Evolutionary conservation across 2,113 vertebrate genomes (phyloP), one percentile per base, ranked within the genome.

Genomic region (Syrrhaptes paradoxus): DNA sequence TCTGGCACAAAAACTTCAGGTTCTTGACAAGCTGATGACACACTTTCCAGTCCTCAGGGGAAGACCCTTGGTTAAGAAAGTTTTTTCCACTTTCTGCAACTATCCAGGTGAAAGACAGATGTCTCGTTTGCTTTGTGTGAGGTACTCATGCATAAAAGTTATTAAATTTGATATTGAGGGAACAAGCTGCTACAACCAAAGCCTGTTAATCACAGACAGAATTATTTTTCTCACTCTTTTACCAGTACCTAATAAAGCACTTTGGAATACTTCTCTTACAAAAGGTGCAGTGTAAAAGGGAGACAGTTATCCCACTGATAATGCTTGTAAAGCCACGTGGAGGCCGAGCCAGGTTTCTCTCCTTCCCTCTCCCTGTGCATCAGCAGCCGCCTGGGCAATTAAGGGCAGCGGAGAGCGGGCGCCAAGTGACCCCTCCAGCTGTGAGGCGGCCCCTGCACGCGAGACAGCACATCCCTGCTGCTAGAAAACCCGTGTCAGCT

Each of bases 361-460:
- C 26, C 38, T 1, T 78, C 66, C 28, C 71, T 76, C 38, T 76
- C 28, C 66, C 68, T 83, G 24, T 0, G 1, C n/a, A 46, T 5
- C 15, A 2, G 11, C 65, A 21, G 78, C 83, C 38, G 70, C 55
- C 85, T 2, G 3, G 55, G 82, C 93, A 24, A 5, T 34, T 31
- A 14, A 5, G 77, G 58, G 58, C 26, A 41, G 89, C 5, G 7
- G 24, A 26, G 48, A 58, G 62, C 14, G 3, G 67, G 90, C 32
- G 2, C 5, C 3, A 43, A 57, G 36, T 92, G 91, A 94, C 89
- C 79, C 57, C 79, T 96, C 91, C 83, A 67, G 91, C 93, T 94
- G 93, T 62, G 93, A 32, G 74, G 85, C 85, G 80, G 81, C 85
- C 58, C 58, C 85, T 22, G 67, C 93, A 91, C 52, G 21, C 9